A percentile compares a stretch with the other conserved stretches of the same genome.
phyloP scores from a whole-genome alignment of 2,888 invertebrate genomes.

The Cancer borealis region DNA sequence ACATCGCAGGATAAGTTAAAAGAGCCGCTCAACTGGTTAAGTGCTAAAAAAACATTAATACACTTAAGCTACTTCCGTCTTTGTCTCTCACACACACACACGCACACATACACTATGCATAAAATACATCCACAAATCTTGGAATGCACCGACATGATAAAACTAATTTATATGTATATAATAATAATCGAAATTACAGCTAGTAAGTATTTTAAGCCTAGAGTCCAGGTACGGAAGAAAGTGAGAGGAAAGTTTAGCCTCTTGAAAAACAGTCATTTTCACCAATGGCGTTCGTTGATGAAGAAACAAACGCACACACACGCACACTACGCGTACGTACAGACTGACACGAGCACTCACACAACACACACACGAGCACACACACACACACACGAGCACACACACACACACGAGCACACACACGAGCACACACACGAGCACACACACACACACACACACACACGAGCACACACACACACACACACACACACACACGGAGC shows the following conservation, averaged over 20 bases:
- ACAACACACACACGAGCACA: too few species aligned
- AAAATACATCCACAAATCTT: slow-evolving; percentile 29
- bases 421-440: too few species aligned
- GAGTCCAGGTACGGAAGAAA: slow-evolving; percentile 59
- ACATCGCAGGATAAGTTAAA: too few species aligned
- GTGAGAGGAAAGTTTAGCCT: slow-evolving; percentile 39
- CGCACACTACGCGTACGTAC: background rate
- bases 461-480: too few species aligned
- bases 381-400: too few species aligned
- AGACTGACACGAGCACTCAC: background rate
- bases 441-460: too few species aligned
- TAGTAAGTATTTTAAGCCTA: slow-evolving; percentile 33
- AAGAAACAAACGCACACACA: background rate
- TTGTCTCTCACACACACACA: background rate
- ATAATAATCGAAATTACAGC: slow-evolving; percentile 36
- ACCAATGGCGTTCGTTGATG: background rate
- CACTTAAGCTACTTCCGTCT: background rate
- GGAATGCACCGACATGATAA: slow-evolving; percentile 44
- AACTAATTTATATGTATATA: slow-evolving; percentile 22
- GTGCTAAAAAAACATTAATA: background rate
- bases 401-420: too few species aligned
- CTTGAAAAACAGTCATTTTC: background rate
- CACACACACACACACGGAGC: too few species aligned
- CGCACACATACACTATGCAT: background rate
- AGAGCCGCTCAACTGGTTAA: too few species aligned